Conservation (phyloP, 2,113 vertebrate species). For the Corynorhinus townsendii region DNA sequence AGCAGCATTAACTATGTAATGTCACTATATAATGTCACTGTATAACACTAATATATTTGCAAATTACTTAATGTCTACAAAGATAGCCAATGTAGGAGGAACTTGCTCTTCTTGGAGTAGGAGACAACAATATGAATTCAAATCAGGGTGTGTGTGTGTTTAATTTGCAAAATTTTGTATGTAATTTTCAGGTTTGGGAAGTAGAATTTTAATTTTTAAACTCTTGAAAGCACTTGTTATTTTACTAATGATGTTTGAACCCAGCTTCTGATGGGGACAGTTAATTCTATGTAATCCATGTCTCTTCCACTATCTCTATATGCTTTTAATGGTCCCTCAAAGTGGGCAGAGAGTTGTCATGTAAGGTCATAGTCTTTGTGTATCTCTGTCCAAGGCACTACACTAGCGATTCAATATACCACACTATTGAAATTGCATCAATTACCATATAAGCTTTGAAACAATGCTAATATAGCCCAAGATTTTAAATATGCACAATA, state of each 20-base stretch:
- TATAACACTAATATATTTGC: background rate
- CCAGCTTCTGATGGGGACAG: background rate
- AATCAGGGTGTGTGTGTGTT: background rate
- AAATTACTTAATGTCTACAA: background rate
- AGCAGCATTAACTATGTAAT: background rate
- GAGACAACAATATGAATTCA: background rate
- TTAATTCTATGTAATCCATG: background rate
- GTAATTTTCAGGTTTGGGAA: background rate
- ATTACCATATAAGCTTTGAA: background rate
- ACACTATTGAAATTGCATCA: background rate
- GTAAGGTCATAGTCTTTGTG: background rate
- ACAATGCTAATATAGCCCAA: conserved; percentile 8
- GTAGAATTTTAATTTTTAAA: background rate
- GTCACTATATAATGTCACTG: background rate
- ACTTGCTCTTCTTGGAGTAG: background rate
- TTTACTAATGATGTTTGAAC: background rate
- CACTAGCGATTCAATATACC: background rate
- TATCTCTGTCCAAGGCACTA: background rate
- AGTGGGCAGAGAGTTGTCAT: background rate
- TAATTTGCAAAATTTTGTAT: background rate
- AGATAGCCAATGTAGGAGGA: background rate
- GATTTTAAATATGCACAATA: background rate
- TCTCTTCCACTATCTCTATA: background rate
- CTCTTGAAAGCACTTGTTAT: background rate
- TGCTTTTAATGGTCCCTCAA: background rate